These are phyloP conservation scores for Campylorhamphus procurvoides DNA, from an alignment of 2,113 vertebrate genomes.

Conservation along the genomic window DNA sequence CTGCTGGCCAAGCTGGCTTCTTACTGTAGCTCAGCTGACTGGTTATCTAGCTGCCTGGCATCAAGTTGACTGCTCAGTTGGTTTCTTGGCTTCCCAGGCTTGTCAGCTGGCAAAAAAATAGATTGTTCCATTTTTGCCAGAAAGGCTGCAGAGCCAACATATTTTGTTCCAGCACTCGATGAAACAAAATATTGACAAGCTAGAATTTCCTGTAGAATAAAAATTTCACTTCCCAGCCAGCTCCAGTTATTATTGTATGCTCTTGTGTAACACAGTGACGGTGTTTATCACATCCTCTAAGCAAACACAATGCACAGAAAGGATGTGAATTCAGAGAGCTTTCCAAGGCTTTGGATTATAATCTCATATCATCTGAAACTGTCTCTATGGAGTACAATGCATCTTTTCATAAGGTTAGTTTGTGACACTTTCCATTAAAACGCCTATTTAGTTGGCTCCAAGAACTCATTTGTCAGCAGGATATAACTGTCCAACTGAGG, in stretches of 20 bases:
- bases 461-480: not conserved
- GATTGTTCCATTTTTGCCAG: conserved; percentile 42
- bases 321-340: not conserved
- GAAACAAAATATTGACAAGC: conserved; percentile 65
- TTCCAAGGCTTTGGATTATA: conserved; percentile 10
- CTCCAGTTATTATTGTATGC: not conserved
- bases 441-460: not conserved
- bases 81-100: conserved; percentile 34
- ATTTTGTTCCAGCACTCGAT: conserved; percentile 16
- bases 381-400: not conserved
- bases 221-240: not conserved
- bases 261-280: not conserved
- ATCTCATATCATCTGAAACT: not conserved
- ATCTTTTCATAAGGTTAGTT: not conserved
- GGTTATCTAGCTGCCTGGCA: conserved; percentile 10
- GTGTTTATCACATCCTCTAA: not conserved
- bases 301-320: conserved; percentile 27
- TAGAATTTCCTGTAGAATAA: conserved; percentile 57
- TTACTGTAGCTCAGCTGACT: not conserved
- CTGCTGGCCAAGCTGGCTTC: not conserved
- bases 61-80: not conserved
- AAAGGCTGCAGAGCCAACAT: not conserved
- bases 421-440: not conserved
- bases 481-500: not conserved
- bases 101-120: conserved; percentile 34